Conservation (phyloP, 2,888 invertebrate species). For the Epinotia nisella region DNA sequence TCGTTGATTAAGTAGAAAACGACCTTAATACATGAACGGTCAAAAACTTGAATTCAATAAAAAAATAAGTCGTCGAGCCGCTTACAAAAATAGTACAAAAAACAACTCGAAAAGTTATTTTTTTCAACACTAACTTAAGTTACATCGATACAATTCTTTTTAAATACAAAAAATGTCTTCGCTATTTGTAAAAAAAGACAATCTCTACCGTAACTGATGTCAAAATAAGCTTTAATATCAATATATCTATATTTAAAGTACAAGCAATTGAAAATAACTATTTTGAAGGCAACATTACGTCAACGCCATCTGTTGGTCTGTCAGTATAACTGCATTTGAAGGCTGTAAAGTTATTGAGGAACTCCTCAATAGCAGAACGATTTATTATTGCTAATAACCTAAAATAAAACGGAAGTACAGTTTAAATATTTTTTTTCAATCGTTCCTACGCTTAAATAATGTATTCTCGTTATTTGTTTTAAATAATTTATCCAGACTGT, state of each 20-base stretch:
- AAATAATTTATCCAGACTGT: constrained; percentile 42
- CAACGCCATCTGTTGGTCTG: constrained; percentile 14
- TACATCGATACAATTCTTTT: constrained; percentile 36
- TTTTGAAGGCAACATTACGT: constrained; percentile 7
- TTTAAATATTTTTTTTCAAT: constrained; percentile 21
- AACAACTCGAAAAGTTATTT: constrained; percentile 41
- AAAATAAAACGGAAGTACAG: not conserved
- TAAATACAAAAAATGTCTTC: constrained; percentile 36
- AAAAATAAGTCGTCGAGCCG: constrained; percentile 39
- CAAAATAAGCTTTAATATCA: constrained; percentile 21
- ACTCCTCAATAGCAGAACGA: not conserved
- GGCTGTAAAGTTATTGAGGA: not conserved
- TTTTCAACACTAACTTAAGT: constrained; percentile 32
- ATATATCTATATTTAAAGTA: constrained; percentile 15
- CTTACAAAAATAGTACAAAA: constrained; percentile 19
- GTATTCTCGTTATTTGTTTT: constrained; percentile 18
- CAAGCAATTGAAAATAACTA: constrained; percentile 24
- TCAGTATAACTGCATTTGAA: not conserved
- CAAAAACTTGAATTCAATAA: constrained; percentile 1
- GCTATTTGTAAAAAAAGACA: constrained; percentile 43
- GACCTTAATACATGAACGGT: constrained; percentile 12
- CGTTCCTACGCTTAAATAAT: constrained; percentile 33
- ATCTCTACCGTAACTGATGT: constrained; percentile 26
- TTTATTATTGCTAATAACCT: constrained; percentile 9
- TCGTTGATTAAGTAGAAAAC: constrained; percentile 35